phyloP scores from a whole-genome alignment of 2,888 invertebrate genomes.

The Oscheius onirici region DNA sequence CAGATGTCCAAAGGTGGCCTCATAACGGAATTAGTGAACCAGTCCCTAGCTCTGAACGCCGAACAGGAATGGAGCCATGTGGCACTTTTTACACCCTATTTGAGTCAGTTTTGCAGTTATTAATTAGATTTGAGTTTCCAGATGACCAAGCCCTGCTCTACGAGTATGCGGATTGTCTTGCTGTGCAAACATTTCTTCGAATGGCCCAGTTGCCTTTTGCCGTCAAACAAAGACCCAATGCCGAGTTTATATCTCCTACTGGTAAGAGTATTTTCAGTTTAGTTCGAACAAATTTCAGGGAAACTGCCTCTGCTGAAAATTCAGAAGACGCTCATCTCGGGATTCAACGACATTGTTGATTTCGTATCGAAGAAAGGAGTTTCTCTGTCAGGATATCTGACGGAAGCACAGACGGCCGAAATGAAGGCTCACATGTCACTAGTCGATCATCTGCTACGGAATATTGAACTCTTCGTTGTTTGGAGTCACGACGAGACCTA shows the following conservation, averaged over 20 bases:
- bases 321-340: slow-evolving; percentile 87
- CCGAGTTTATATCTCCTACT: slow-evolving; percentile 95
- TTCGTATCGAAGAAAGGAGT: slow-evolving; percentile 87
- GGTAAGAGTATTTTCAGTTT: slow-evolving; percentile 24
- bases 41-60: slow-evolving; percentile 53
- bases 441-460: slow-evolving; percentile 83
- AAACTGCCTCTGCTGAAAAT: slow-evolving; percentile 90
- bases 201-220: slow-evolving; percentile 88
- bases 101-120: slow-evolving; percentile 41
- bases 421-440: slow-evolving; percentile 92
- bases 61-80: slow-evolving; percentile 65
- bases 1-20: slow-evolving; percentile 46
- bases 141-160: slow-evolving; percentile 91
- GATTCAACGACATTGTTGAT: slow-evolving; percentile 89
- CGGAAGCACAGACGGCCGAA: slow-evolving; percentile 84
- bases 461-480: slow-evolving; percentile 89
- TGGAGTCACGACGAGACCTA: slow-evolving; percentile 86
- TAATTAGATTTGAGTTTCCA: slow-evolving; percentile 55
- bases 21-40: slow-evolving; percentile 50
- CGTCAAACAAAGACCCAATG: slow-evolving; percentile 86
- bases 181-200: slow-evolving; percentile 90
- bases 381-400: slow-evolving; percentile 80
- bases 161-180: slow-evolving; percentile 91
- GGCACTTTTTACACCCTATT: slow-evolving; percentile 59
- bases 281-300: slow-evolving; percentile 75